Evolutionary conservation across 2,113 vertebrate genomes (phyloP).

Genomic region (Alethe castanea): DNA sequence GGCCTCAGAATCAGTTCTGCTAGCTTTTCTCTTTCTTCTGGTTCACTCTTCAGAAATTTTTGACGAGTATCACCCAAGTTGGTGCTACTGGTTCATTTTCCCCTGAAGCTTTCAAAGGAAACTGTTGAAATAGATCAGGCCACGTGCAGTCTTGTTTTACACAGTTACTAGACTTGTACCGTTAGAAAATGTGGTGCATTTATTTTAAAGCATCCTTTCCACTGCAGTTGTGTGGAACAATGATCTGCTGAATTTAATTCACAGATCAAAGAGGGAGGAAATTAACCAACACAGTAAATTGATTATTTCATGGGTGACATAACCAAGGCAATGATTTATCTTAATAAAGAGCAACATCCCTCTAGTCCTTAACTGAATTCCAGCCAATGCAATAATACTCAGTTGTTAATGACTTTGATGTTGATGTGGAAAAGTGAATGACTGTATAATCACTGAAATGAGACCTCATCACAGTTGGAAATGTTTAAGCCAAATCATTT

Average conservation of each 20-base stretch:
- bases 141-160: conserved; percentile 45
- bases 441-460: conserved; percentile 82
- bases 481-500: conserved; percentile 85
- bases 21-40: conserved; percentile 38
- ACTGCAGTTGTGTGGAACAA: conserved; percentile 74
- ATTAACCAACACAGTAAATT: conserved; percentile 86
- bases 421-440: conserved; percentile 85
- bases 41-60: conserved; percentile 54
- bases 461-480: conserved; percentile 85
- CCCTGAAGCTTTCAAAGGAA: conserved; percentile 27
- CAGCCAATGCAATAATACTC: conserved; percentile 80
- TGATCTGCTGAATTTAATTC: conserved; percentile 83
- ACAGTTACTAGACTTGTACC: conserved; percentile 32
- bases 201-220: conserved; percentile 68
- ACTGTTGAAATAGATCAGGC: conserved; percentile 37
- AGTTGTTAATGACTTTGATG: conserved; percentile 85
- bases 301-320: conserved; percentile 89
- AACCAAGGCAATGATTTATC: conserved; percentile 88
- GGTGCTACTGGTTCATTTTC: conserved; percentile 36
- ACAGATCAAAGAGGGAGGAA: conserved; percentile 84
- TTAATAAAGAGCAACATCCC: conserved; percentile 82
- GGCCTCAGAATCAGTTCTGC: conserved; percentile 29
- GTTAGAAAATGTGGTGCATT: conserved; percentile 60
- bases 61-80: conserved; percentile 50
- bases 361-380: conserved; percentile 78